phyloP scores from a whole-genome alignment of 2,797 vertebrate species.

The Caiman crocodilus region DNA sequence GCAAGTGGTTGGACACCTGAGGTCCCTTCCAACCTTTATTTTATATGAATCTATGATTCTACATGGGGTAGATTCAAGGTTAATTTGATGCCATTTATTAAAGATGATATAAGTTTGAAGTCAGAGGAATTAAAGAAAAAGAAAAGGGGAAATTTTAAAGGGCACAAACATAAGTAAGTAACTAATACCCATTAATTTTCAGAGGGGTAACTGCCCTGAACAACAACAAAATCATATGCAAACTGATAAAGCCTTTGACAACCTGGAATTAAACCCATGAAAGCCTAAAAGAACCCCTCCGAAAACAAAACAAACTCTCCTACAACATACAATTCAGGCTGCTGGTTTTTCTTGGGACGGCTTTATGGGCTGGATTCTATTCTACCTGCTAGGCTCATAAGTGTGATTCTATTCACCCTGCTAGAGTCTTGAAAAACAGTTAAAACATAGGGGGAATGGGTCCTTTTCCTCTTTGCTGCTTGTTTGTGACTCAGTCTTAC shows the following conservation, averaged over 20 bases:
- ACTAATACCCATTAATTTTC: too few species aligned
- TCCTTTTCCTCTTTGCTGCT: too few species aligned
- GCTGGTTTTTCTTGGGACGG: background rate
- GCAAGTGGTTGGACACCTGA: too few species aligned
- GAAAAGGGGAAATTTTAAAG: background rate
- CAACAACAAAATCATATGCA: background rate
- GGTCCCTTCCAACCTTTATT: too few species aligned
- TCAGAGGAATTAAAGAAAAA: background rate
- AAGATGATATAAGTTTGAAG: background rate
- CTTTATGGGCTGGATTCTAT: too few species aligned
- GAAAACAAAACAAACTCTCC: too few species aligned
- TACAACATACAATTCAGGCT: background rate
- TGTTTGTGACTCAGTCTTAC: too few species aligned
- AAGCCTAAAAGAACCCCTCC: background rate
- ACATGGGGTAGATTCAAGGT: background rate
- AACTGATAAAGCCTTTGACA: background rate
- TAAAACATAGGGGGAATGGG: too few species aligned
- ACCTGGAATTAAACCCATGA: background rate
- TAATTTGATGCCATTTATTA: background rate
- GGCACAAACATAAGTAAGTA: background rate
- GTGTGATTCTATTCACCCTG: too few species aligned
- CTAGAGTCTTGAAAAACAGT: too few species aligned
- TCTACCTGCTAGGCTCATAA: too few species aligned
- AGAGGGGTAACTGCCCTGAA: background rate
- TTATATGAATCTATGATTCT: too few species aligned